Evolutionary conservation across 2,888 invertebrate species (phyloP).

Genomic region (Diarsia mendica): DNA sequence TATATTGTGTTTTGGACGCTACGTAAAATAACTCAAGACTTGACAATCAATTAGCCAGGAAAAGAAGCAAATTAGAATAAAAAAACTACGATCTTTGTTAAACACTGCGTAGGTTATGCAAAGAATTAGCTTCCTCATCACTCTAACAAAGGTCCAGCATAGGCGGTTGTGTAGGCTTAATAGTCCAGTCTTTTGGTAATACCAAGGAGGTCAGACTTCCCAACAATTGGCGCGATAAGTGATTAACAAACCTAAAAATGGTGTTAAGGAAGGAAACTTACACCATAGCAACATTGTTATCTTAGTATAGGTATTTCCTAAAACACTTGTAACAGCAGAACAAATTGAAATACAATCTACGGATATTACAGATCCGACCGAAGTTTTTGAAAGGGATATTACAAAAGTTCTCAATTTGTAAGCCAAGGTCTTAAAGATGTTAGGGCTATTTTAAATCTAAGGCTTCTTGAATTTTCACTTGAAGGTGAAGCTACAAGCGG

Average conservation of each 20-base stretch:
- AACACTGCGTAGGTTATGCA: constrained; percentile 27
- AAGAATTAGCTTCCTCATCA: constrained; percentile 42
- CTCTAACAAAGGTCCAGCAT: constrained; percentile 21
- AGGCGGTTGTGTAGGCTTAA: constrained; percentile 56
- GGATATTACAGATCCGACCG: constrained; percentile 37
- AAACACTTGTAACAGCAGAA: constrained; percentile 32
- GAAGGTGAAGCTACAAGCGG: background rate
- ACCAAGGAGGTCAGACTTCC: constrained; percentile 25
- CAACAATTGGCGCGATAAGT: constrained; percentile 10
- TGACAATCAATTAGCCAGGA: background rate
- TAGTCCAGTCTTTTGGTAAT: constrained; percentile 37
- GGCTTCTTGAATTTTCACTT: background rate
- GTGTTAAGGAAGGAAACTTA: constrained; percentile 38
- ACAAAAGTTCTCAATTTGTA: background rate
- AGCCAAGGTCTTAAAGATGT: constrained; percentile 1
- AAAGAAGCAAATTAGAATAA: constrained; percentile 11
- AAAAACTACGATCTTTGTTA: background rate
- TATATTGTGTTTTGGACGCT: background rate
- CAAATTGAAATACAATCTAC: constrained; percentile 48
- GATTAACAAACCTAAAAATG: constrained; percentile 43
- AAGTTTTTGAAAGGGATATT: constrained; percentile 38
- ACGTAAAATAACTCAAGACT: too few relatives aligned
- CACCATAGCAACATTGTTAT: constrained; percentile 29
- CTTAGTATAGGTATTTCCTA: constrained; percentile 40
- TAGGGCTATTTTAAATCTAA: background rate